These are phyloP conservation scores for Tetraodon nigroviridis DNA, from an alignment of 2,113 vertebrate genomes.

Conservation along the genomic window DNA sequence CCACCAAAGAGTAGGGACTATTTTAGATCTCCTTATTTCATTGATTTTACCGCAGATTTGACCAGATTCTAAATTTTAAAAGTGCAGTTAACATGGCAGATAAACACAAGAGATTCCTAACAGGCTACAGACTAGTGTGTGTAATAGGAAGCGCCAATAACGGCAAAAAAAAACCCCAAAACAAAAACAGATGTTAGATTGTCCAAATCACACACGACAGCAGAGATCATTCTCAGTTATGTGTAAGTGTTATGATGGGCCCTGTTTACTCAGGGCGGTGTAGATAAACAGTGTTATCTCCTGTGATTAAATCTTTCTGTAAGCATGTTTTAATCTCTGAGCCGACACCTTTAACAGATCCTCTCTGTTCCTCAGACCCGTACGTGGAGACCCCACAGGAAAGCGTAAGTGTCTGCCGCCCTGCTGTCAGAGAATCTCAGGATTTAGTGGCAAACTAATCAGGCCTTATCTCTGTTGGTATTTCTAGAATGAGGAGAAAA, in stretches of 20 bases:
- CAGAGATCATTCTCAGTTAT: not conserved
- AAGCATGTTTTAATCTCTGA: not conserved
- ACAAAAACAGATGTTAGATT: no score
- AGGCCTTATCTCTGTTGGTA: conserved; percentile 15
- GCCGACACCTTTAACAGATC: not conserved
- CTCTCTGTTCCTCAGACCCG: conserved; percentile 62
- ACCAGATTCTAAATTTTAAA: no score
- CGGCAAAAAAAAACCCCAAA: no score
- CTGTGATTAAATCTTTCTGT: not conserved
- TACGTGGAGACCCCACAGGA: conserved; percentile 51
- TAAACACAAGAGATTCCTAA: no score
- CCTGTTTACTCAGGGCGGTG: not conserved
- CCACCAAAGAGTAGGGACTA: conserved; percentile 66
- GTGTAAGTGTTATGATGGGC: not conserved
- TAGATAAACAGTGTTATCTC: not conserved
- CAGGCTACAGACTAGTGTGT: no score
- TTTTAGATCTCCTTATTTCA: no score
- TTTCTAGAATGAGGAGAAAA: conserved; percentile 61
- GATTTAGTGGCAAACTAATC: conserved; percentile 5
- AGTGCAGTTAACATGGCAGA: no score
- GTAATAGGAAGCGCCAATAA: no score
- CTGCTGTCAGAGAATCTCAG: not conserved
- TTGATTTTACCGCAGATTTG: no score
- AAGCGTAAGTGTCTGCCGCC: conserved; percentile 36
- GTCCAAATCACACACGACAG: no score